Percentiles rank a stretch among this genome's conserved stretches.
Conservation (phyloP, 2,797 vertebrate genomes). For the Spatula versicolor region DNA sequence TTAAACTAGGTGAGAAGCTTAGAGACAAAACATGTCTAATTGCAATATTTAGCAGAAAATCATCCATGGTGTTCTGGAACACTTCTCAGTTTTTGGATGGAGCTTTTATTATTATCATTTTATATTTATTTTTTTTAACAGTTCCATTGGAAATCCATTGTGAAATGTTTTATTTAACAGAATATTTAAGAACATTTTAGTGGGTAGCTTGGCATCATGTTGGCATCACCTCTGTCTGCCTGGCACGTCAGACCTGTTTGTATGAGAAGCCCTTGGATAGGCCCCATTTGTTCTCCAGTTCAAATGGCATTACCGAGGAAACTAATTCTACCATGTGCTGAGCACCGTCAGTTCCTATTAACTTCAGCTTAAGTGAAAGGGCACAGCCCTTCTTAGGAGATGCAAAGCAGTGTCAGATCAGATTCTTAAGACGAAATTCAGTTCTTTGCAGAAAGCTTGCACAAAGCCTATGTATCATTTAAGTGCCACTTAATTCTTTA, state of each 20-base stretch:
- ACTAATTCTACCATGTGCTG: neutral
- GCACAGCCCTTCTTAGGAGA: neutral
- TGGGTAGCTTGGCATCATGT: accelerated
- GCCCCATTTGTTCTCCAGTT: neutral
- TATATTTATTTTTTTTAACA: neutral
- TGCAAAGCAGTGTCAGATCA: neutral
- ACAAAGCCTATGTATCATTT: slow-evolving; percentile 30
- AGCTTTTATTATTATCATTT: neutral
- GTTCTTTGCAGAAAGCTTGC: neutral
- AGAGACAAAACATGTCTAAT: neutral
- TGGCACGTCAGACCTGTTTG: neutral
- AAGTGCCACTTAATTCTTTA: slow-evolving; percentile 56
- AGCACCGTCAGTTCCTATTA: neutral
- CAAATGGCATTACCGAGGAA: neutral
- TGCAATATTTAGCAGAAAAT: neutral
- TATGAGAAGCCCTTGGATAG: neutral
- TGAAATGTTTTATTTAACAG: neutral
- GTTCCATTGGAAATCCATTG: neutral
- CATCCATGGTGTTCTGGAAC: neutral
- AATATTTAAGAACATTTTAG: neutral
- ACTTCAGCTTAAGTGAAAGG: neutral
- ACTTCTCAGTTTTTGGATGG: neutral
- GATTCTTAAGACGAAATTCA: slow-evolving; percentile 26
- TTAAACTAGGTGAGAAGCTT: neutral
- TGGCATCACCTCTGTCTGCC: neutral